Evolutionary conservation across 1,140 invertebrate species (phyloP).

Genomic region (Lutraria rhynchaena): DNA sequence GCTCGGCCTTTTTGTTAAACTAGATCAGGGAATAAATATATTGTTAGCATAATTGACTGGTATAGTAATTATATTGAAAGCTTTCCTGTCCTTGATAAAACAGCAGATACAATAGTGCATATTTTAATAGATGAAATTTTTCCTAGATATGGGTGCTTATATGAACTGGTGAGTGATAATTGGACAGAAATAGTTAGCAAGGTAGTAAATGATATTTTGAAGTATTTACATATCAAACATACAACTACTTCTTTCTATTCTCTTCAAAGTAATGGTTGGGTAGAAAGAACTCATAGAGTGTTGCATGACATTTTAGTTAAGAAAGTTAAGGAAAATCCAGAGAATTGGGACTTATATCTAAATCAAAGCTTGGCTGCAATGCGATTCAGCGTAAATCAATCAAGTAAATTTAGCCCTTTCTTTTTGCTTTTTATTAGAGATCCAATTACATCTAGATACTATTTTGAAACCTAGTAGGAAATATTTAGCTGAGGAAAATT

Average conservation of each 20-base stretch:
- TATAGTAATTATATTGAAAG: no score
- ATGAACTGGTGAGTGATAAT: slow-evolving; percentile 34
- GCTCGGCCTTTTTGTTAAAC: no score
- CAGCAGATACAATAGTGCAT: slow-evolving; percentile 16
- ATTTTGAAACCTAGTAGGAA: slow-evolving; percentile 44
- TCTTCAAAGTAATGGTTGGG: slow-evolving; percentile 25
- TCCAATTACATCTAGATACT: slow-evolving; percentile 43
- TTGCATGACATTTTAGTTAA: slow-evolving; percentile 56
- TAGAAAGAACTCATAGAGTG: slow-evolving; percentile 53
- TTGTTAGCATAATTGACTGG: no score
- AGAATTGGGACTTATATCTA: slow-evolving; percentile 35
- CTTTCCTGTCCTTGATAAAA: slow-evolving; percentile 58
- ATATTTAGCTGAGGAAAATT: slow-evolving; percentile 46
- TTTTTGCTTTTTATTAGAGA: slow-evolving; percentile 53
- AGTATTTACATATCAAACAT: slow-evolving; percentile 34
- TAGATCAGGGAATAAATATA: no score
- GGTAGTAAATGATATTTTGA: slow-evolving; percentile 33
- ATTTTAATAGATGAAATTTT: slow-evolving; percentile 42
- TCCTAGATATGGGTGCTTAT: background rate
- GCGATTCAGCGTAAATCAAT: slow-evolving; percentile 37
- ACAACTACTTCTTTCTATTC: slow-evolving; percentile 43
- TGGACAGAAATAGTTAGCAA: slow-evolving; percentile 36
- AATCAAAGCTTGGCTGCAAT: slow-evolving; percentile 52
- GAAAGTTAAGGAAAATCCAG: slow-evolving; percentile 18
- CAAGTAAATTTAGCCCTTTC: slow-evolving; percentile 36